phyloP scores from a whole-genome alignment of 2,888 invertebrate genomes.

The Merodon equestris region DNA sequence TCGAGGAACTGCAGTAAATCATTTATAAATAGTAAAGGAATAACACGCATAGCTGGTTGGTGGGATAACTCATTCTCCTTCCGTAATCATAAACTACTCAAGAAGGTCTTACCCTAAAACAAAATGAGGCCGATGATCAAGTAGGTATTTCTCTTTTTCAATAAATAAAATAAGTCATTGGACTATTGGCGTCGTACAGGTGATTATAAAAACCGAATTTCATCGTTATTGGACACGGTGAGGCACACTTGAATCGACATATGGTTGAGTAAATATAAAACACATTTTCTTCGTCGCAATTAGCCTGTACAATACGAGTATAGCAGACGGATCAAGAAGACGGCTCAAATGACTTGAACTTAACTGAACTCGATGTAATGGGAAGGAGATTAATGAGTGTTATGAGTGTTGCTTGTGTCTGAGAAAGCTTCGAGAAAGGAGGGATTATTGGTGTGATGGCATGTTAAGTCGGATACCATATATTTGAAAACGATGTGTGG shows the following conservation, averaged over 20 bases:
- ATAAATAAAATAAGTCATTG: too few species aligned
- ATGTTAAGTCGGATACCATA: too few species aligned
- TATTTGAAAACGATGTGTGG: too few species aligned
- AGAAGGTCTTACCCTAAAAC: slow-evolving; percentile 4
- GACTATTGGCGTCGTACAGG: too few species aligned
- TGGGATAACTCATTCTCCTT: slow-evolving; percentile 25
- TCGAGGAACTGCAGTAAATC: slow-evolving; percentile 8
- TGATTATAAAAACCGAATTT: slow-evolving; percentile 26
- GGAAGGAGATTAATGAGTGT: slow-evolving; percentile 6
- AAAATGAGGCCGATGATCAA: slow-evolving; percentile 19
- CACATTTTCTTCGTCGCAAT: too few species aligned
- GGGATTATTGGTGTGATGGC: too few species aligned
- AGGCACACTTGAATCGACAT: background rate
- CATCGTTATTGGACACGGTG: slow-evolving; percentile 17
- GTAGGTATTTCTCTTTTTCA: slow-evolving; percentile 25
- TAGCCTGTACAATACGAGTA: too few species aligned
- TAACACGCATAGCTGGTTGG: slow-evolving; percentile 10
- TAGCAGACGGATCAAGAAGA: background rate
- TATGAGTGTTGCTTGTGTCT: background rate
- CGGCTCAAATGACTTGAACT: slow-evolving; percentile 28
- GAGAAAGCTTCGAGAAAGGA: too few species aligned
- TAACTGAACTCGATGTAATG: slow-evolving; percentile 22
- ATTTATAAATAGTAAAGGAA: too few species aligned
- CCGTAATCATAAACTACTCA: too few species aligned
- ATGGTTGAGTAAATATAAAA: too few species aligned